phyloP scores from a whole-genome alignment of 2,797 vertebrate species.

The Acanthis flammea region DNA sequence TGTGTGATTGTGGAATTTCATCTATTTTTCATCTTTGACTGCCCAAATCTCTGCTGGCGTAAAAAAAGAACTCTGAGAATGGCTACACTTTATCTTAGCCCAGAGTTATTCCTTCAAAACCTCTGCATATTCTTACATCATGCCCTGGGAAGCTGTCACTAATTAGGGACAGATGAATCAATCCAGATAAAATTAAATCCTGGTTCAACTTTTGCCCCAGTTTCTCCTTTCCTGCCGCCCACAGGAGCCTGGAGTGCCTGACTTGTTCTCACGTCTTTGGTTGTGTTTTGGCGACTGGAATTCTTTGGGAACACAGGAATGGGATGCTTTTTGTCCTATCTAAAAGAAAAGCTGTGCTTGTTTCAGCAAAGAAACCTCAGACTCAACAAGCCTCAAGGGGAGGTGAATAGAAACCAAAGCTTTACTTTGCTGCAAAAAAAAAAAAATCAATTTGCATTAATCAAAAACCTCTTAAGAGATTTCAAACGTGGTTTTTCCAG shows the following conservation, averaged over 20 bases:
- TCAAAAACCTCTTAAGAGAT: constrained; percentile 33
- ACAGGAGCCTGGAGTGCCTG: not conserved
- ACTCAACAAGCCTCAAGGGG: not conserved
- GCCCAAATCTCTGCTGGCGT: not conserved
- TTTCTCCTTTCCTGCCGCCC: not conserved
- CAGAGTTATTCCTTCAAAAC: not conserved
- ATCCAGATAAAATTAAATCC: constrained; percentile 33
- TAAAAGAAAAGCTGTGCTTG: not conserved
- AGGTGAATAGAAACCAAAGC: not conserved
- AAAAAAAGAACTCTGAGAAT: not conserved
- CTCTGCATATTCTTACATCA: constrained; percentile 11
- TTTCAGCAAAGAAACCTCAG: not conserved
- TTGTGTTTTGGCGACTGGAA: not conserved
- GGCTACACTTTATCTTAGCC: not conserved
- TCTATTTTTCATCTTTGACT: constrained; percentile 30
- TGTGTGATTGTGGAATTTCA: not conserved
- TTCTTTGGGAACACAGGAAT: not conserved
- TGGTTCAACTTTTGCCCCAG: constrained; percentile 54
- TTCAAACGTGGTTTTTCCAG: not conserved
- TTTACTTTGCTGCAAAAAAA: not conserved
- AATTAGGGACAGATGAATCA: constrained; percentile 53
- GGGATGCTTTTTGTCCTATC: not conserved
- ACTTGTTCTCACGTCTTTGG: not conserved
- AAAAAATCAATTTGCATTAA: not conserved
- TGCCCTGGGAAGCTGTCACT: constrained; percentile 38